Evolutionary conservation across 2,888 invertebrate species (phyloP).

Genomic region (Coenonympha glycerion): DNA sequence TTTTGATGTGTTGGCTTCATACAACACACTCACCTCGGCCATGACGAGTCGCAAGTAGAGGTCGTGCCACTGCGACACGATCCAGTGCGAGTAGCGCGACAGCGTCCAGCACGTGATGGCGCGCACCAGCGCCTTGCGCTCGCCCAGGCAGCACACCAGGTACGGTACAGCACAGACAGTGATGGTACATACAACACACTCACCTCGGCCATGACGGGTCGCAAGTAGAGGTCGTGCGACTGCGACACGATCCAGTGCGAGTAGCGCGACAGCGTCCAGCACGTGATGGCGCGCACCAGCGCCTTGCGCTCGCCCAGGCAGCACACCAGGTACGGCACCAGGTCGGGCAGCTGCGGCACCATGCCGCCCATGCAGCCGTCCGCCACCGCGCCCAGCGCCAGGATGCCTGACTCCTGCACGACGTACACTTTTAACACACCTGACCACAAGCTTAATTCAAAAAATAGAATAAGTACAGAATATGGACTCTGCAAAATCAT

Average conservation of each 20-base stretch:
- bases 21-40: too few species aligned
- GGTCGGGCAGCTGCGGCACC: slow-evolving; percentile 95
- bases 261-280: slow-evolving; percentile 98
- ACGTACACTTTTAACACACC: neutral
- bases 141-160: slow-evolving; percentile 92
- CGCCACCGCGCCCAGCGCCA: slow-evolving; percentile 95
- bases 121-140: slow-evolving; percentile 96
- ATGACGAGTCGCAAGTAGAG: slow-evolving; percentile 94
- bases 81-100: slow-evolving; percentile 98
- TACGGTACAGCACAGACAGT: too few species aligned
- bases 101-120: slow-evolving; percentile 99
- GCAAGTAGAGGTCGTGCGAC: slow-evolving; percentile 93
- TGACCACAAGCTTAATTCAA: too few species aligned
- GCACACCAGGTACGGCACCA: slow-evolving; percentile 95
- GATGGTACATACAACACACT: too few species aligned
- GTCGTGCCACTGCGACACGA: slow-evolving; percentile 96
- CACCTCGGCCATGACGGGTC: slow-evolving; percentile 96
- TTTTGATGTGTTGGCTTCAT: too few species aligned
- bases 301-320: slow-evolving; percentile 97
- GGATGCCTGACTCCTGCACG: slow-evolving; percentile 86
- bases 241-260: slow-evolving; percentile 99
- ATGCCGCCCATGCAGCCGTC: slow-evolving; percentile 97
- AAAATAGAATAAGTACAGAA: too few species aligned
- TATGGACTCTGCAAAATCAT: too few species aligned
- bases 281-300: slow-evolving; percentile 97